Conservation (phyloP, 2,797 vertebrate species). For the Cyprinodon diabolis region DNA sequence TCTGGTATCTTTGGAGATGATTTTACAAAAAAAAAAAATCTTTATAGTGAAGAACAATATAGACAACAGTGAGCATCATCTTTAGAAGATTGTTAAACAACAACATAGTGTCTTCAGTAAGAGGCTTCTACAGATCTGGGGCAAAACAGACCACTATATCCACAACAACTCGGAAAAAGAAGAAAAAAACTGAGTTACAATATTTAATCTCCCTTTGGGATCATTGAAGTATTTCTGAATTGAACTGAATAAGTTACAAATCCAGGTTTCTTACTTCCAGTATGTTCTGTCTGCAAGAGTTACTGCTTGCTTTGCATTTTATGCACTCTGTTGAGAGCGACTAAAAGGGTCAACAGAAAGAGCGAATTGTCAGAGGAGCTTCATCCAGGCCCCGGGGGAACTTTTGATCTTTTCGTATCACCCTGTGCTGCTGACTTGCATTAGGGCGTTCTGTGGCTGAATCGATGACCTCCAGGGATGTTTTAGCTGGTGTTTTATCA, state of each 20-base stretch:
- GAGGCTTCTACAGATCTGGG: too few relatives aligned
- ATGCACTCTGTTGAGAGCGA: neutral
- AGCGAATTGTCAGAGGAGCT: conserved; percentile 23
- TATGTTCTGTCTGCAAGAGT: conserved; percentile 4
- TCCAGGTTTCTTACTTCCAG: neutral
- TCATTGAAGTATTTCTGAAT: too few relatives aligned
- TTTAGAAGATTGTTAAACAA: too few relatives aligned
- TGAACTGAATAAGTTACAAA: neutral
- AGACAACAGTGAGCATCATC: too few relatives aligned
- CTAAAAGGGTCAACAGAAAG: neutral
- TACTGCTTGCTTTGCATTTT: neutral
- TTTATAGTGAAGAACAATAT: too few relatives aligned
- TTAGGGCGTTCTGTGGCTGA: conserved; percentile 48
- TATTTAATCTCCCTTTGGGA: too few relatives aligned
- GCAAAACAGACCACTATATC: too few relatives aligned
- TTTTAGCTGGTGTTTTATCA: conserved; percentile 58
- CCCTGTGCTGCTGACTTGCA: conserved; percentile 41
- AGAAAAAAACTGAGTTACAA: too few relatives aligned
- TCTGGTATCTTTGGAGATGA: too few relatives aligned
- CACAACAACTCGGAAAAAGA: too few relatives aligned
- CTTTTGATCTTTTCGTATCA: conserved; percentile 69
- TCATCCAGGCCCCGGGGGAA: conserved; percentile 39
- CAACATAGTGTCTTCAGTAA: too few relatives aligned
- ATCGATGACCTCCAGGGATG: conserved; percentile 56
- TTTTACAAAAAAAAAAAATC: too few relatives aligned